A percentile compares a stretch with the other conserved stretches of the same genome.
These are phyloP conservation scores for Calameuta idolon DNA, from an alignment of 2,888 invertebrate species.

Conservation along the genomic window DNA sequence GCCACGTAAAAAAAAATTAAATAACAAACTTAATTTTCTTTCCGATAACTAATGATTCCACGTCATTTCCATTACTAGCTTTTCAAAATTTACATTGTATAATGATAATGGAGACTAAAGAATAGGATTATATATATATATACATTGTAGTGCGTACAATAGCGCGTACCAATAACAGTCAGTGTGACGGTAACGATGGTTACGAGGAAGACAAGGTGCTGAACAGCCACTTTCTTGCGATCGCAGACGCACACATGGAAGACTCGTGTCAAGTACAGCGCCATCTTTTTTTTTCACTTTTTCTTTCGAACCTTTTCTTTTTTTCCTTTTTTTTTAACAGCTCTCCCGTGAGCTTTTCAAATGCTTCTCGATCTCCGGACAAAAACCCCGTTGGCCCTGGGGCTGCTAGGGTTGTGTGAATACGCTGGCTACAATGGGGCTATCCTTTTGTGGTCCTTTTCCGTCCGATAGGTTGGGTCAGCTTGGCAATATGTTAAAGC, in stretches of 20 bases:
- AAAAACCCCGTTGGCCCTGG: not conserved
- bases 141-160: not conserved
- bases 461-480: not conserved
- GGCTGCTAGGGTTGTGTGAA: not conserved
- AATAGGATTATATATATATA: not conserved
- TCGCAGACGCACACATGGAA: not conserved
- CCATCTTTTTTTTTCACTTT: not conserved
- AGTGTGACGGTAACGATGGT: not conserved
- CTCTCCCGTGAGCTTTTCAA: not conserved
- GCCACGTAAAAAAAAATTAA: not conserved
- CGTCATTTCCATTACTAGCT: too few species aligned
- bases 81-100: not conserved
- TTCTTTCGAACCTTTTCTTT: not conserved
- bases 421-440: not conserved
- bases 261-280: not conserved
- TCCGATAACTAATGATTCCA: not conserved
- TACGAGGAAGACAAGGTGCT: not conserved
- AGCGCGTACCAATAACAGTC: not conserved
- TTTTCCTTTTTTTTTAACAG: not conserved
- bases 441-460: not conserved
- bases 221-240: not conserved
- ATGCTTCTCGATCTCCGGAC: not conserved
- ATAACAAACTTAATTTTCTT: too few species aligned
- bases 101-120: not conserved
- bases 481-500: not conserved